phyloP scores from a whole-genome alignment of 2,113 vertebrate species.

The Rhea americana region DNA sequence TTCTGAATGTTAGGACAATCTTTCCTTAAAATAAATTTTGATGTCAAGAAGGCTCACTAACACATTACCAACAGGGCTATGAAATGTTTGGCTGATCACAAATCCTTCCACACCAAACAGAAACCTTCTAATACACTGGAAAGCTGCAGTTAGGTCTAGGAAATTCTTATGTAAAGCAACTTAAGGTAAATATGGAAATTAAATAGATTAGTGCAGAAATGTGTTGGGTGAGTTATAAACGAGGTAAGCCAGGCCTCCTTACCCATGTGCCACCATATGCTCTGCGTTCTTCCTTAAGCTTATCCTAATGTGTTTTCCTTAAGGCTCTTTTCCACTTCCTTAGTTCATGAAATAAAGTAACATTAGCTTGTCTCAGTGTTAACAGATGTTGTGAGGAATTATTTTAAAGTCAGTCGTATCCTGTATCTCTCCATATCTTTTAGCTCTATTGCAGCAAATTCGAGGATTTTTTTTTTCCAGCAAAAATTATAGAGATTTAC shows the following conservation, averaged over 20 bases:
- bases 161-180: conserved; percentile 51
- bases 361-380: conserved; percentile 52
- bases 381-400: conserved; percentile 66
- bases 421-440: conserved; percentile 49
- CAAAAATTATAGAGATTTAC: background rate
- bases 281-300: conserved; percentile 35
- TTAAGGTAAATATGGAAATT: conserved; percentile 63
- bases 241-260: background rate
- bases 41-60: conserved; percentile 55
- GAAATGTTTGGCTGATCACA: conserved; percentile 55
- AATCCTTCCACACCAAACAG: conserved; percentile 59
- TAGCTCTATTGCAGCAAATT: background rate
- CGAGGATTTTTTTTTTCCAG: background rate
- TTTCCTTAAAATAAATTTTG: conserved; percentile 67
- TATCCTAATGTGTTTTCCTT: conserved; percentile 70
- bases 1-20: conserved; percentile 54
- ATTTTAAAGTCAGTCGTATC: conserved; percentile 45
- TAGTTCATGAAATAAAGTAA: conserved; percentile 72
- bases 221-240: conserved; percentile 38
- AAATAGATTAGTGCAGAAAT: conserved; percentile 49
- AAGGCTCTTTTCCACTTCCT: conserved; percentile 67
- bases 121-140: conserved; percentile 38
- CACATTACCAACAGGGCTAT: conserved; percentile 28
- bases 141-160: conserved; percentile 37
- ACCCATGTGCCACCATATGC: conserved; percentile 9